Base-by-base conservation (phyloP, 1,140 invertebrate species). In the Cherax quadricarinatus region DNA sequence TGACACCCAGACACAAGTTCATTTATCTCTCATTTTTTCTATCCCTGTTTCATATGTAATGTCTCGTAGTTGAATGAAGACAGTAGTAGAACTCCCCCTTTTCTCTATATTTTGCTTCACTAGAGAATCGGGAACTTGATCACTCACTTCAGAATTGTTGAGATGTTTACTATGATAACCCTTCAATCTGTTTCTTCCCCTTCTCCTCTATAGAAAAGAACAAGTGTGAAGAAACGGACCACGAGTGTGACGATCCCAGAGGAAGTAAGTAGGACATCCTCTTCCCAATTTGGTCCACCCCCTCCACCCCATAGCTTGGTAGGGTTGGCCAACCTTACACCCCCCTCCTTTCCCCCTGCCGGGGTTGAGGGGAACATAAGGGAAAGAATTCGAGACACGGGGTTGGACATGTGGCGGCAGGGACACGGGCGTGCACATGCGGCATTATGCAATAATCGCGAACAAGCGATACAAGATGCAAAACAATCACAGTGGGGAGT, bases 151-250 rank as follows among this genome's bases (percentile, higher is more conserved):
- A 5, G 24, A 75, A 24, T 21, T 75, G 21, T 75, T 75, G 14
- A 6, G 24, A 24, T 75, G 70, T 75, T 12, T 30, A 30, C 24
- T 75, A 21, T 48, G 62, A 60, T 90, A 66, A 83, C 80, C 81
- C 73, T 84, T n/a, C 80, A 84, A 79, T 79, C 88, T 90, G 62
- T 90, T 60, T 83, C 88, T 90, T 83, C 80, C 80, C 75, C 88
- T 78, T 53, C 73, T 66, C 88, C 81, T 81, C 81, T 85, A 49
- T 87, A 91, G 89, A 87, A 81, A 79, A 91, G 84, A 86, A 70
- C 75, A 87, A 91, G 84, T 85, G 89, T 91, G 84, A 91, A 91
- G 89, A 91, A 91, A 91, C 81, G 89, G 89, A 91, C 89, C 41
- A 86, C 89, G 53, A 87, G 84, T 91, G 89, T 91, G 89, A 91